These are phyloP conservation scores for Drosophila acutilabella DNA, from an alignment of 2,888 invertebrate genomes.

Conservation along the genomic window DNA sequence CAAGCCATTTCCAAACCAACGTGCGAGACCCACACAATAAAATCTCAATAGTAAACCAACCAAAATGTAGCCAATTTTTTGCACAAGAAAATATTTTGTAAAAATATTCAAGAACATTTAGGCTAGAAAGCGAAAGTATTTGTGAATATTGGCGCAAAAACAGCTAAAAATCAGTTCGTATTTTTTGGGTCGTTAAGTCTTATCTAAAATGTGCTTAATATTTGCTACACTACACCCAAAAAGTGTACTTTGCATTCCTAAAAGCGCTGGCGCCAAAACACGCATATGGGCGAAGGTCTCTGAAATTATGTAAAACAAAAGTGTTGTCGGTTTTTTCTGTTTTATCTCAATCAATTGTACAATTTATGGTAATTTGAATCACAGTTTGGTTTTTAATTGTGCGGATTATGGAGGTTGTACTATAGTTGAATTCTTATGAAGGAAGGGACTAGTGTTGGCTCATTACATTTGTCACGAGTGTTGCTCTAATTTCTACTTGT, in stretches of 20 bases:
- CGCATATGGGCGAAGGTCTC: background rate
- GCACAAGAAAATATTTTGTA: background rate
- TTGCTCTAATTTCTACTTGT: conserved; percentile 18
- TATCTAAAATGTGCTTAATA: no score
- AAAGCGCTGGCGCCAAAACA: no score
- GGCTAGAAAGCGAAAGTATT: no score
- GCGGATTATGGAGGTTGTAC: background rate
- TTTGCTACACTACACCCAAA: no score
- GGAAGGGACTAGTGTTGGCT: background rate
- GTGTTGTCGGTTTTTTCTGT: background rate
- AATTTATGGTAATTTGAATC: background rate
- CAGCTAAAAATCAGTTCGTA: no score
- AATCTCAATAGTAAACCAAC: background rate
- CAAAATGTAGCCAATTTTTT: background rate
- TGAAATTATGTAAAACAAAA: background rate
- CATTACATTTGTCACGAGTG: conserved; percentile 25
- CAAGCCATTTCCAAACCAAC: background rate
- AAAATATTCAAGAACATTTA: background rate
- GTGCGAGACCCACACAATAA: background rate
- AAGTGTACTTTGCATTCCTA: no score
- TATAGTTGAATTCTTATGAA: background rate
- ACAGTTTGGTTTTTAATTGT: background rate
- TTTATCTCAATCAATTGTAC: background rate
- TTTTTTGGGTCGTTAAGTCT: no score
- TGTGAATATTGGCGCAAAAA: no score